Base-by-base conservation (phyloP, 2,888 invertebrate species). In the Entomobrya proxima region DNA sequence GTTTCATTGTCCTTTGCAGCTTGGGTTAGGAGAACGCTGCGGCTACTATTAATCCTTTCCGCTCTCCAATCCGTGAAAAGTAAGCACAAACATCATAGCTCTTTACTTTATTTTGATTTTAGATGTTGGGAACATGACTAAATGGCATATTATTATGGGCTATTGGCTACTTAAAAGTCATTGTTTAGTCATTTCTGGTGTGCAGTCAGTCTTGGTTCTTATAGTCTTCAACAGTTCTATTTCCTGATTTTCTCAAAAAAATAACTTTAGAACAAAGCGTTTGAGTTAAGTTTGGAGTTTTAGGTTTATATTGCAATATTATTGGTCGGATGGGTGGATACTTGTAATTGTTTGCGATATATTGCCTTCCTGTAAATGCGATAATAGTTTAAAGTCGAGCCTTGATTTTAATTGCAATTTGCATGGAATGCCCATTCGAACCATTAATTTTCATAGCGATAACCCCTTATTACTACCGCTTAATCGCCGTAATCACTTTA, bases 11-110 rank as follows among this genome's bases (percentile, higher is more conserved):
- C 74, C 32, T 52, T 52, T 13, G 30, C 50, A 24, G n/a, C 84
- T 72, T 88, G 88, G 86, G 87, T 88, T 88, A 85, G 88, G 87
- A 87, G 83, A 85, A 87, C 87, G 58, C 82, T 89, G 64, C 85
- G 87, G 11, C 85, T 89, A 44, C 79, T 80, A 72, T 76, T 89
- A 52, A 87, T 89, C 47, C 82, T 89, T 85, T 88, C 88, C 58
- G 88, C 87, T 78, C 86, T 89, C 27, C 86, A 87, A 50, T 84
- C 84, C 58, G 87, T 86, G 3, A 86, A 88, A 85, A 86, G 89
- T 89, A 88, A 89, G 89, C 74, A 35, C 24, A 50, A 52, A 9
- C 18, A 44, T n/a, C n/a, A n/a, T n/a, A n/a, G n/a, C n/a, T n/a
- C n/a, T n/a, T n/a, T n/a, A n/a, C n/a, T n/a, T n/a, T n/a, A n/a